A percentile compares a stretch with the other conserved stretches of the same genome.
These are phyloP conservation scores for Pterocles burchelli DNA, from an alignment of 2,113 vertebrate species.

Conservation along the genomic window DNA sequence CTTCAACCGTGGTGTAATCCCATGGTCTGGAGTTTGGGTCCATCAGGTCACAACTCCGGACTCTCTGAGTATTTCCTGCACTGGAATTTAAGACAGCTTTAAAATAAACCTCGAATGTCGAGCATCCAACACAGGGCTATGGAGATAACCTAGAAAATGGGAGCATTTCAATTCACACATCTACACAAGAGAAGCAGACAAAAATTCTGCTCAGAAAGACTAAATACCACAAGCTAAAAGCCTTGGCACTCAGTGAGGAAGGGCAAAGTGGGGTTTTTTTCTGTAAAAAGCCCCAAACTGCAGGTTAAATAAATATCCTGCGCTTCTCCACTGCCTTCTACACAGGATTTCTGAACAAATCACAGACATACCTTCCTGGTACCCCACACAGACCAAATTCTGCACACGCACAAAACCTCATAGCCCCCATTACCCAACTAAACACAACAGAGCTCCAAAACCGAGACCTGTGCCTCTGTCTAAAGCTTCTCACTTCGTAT, in stretches of 20 bases:
- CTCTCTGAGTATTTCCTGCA: background rate
- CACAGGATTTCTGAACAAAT: background rate
- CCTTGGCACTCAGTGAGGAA: background rate
- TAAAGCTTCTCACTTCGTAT: rapidly evolving
- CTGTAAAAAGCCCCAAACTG: background rate
- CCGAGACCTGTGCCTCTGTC: background rate
- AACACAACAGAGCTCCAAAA: background rate
- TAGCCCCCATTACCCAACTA: rapidly evolving
- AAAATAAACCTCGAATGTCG: background rate
- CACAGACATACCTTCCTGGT: background rate
- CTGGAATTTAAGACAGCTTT: background rate
- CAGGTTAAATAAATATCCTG: background rate
- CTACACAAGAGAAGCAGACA: background rate
- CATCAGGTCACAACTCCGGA: background rate
- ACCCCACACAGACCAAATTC: background rate
- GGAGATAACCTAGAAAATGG: background rate
- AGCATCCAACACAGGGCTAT: background rate
- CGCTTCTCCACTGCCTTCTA: background rate
- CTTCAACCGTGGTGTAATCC: background rate
- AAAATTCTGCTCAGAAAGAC: background rate
- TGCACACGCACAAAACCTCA: background rate
- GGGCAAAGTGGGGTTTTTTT: rapidly evolving
- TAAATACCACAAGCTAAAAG: background rate
- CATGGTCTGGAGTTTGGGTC: rapidly evolving
- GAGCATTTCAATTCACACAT: background rate